Evolutionary conservation across 2,888 invertebrate genomes (phyloP).

Genomic region (Omphaloscelis lunosa): DNA sequence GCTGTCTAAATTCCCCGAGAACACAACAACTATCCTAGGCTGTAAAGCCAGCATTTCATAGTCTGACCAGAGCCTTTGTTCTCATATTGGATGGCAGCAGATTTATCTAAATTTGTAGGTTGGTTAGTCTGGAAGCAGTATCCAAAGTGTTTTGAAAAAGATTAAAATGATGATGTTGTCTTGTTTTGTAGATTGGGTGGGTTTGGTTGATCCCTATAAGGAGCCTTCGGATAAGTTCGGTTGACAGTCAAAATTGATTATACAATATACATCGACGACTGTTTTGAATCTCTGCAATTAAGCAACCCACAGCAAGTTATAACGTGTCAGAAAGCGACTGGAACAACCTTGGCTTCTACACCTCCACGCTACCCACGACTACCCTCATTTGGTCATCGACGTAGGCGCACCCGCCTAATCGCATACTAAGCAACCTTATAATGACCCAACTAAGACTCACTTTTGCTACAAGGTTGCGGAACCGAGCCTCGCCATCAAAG

Average conservation of each 20-base stretch:
- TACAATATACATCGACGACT: slow-evolving; percentile 76
- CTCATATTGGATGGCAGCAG: neutral
- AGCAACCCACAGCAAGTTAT: slow-evolving; percentile 85
- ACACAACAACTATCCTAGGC: neutral
- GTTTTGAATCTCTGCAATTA: slow-evolving; percentile 86
- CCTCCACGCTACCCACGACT: slow-evolving; percentile 89
- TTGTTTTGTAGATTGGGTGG: slow-evolving; percentile 6
- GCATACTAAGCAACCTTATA: slow-evolving; percentile 87
- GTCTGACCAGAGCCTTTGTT: neutral
- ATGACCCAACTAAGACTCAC: slow-evolving; percentile 84
- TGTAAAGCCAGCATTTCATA: neutral
- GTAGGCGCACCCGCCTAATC: slow-evolving; percentile 88
- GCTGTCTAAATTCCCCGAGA: neutral
- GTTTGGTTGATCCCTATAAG: slow-evolving; percentile 37
- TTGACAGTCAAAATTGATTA: slow-evolving; percentile 66
- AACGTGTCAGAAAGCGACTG: slow-evolving; percentile 86
- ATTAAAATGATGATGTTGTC: neutral
- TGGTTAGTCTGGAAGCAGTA: neutral
- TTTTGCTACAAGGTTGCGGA: slow-evolving; percentile 86
- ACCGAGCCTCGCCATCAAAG: slow-evolving; percentile 78
- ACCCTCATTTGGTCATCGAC: slow-evolving; percentile 89
- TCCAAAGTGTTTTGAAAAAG: neutral
- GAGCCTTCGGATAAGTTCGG: slow-evolving; percentile 51
- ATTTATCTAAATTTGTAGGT: neutral
- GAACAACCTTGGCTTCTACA: slow-evolving; percentile 89